Base-by-base conservation (phyloP, 92 coral and sea anemone genomes). In the Hydrozoanthus gracilis region DNA sequence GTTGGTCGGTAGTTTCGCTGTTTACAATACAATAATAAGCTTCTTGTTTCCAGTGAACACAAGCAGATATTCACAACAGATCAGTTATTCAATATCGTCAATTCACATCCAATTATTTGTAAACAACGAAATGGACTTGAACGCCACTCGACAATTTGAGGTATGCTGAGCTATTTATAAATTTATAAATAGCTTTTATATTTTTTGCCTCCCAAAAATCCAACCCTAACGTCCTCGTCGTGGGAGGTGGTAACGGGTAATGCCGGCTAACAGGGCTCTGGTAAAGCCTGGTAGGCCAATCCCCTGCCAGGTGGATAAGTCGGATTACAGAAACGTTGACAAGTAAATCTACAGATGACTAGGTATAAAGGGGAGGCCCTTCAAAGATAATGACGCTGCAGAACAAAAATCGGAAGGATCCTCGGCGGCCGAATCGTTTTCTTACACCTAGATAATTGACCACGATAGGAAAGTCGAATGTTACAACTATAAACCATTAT, bases 221-320 rank as follows among this genome's bases (percentile, higher is more conserved):
- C 70, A 64, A 64, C 70, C 70, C 70, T 64, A 64, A 64, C 70
- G 70, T 64, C 70, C 70, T 64, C n/a, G n/a, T n/a, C n/a, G n/a
- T n/a, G n/a, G n/a, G n/a, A n/a, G n/a, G n/a, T n/a, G n/a, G n/a
- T n/a, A n/a, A n/a, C n/a, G n/a, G n/a, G n/a, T n/a, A n/a, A n/a
- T n/a, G n/a, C n/a, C n/a, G n/a, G n/a, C n/a, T n/a, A n/a, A n/a
- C n/a, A n/a, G n/a, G n/a, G n/a, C n/a, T n/a, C n/a, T n/a, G n/a
- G n/a, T n/a, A n/a, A 16, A 27, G 13, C 70, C 17, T 64, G 70
- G 70, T 64, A 64, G 70, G 70, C 70, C 70, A 13, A 66, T 66
- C 71, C 0, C 71, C 71, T 66, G 71, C 71, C 71, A 66, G 71
- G 71, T 66, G 71, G 71, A 13, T 13, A 4, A 66, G 3, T 66